Evolutionary conservation across 2,797 vertebrate genomes (phyloP).

Genomic region (Falco novaeseelandiae): DNA sequence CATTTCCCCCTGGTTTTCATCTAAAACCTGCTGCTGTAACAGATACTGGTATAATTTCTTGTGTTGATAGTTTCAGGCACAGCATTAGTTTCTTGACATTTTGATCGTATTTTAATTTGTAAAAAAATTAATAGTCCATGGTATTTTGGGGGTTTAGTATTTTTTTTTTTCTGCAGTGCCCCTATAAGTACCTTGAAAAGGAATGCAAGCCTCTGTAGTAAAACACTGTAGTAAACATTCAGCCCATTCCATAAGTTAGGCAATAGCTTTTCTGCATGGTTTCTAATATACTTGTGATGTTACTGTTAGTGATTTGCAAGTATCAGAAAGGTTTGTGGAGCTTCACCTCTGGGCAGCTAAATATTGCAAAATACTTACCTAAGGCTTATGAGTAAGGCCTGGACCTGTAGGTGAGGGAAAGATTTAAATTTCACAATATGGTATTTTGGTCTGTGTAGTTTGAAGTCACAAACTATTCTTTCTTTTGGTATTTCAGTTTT

Average conservation of each 20-base stretch:
- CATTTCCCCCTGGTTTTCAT: neutral
- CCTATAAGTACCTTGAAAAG: neutral
- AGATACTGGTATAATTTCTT: neutral
- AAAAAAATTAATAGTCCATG: neutral
- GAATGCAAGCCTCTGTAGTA: neutral
- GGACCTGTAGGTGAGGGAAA: neutral
- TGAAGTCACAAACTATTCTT: neutral
- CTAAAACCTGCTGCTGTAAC: neutral
- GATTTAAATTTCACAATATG: neutral
- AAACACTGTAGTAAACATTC: neutral
- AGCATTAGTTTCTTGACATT: neutral
- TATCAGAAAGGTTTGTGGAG: neutral
- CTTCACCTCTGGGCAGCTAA: neutral
- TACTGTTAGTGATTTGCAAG: neutral
- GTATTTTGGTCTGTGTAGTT: neutral
- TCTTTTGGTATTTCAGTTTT: neutral
- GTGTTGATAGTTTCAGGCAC: neutral
- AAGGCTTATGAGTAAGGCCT: neutral
- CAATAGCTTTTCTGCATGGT: neutral
- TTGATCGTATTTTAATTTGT: neutral
- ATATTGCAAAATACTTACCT: neutral
- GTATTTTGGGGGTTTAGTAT: neutral
- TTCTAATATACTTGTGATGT: neutral
- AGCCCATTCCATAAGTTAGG: neutral
- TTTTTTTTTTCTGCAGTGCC: neutral